phyloP scores from a whole-genome alignment of 2,888 invertebrate genomes.

The Oxytorus armatus region DNA sequence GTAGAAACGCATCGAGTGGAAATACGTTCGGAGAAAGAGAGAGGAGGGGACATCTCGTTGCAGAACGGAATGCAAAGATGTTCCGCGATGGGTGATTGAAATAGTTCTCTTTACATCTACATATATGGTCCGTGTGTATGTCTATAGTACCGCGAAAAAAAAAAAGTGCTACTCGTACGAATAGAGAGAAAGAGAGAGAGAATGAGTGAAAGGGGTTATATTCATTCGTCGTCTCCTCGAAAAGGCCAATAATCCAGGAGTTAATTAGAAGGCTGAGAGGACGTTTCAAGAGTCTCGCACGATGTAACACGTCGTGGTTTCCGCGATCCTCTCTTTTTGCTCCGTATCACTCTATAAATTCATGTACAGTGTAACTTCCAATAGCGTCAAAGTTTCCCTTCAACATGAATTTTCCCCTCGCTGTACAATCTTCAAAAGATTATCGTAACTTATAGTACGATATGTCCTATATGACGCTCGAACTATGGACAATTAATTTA shows the following conservation, averaged over 20 bases:
- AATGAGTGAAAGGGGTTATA: conserved; percentile 25
- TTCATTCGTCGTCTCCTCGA: conserved; percentile 11
- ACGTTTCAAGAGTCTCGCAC: conserved; percentile 65
- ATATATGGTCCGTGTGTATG: too few relatives aligned
- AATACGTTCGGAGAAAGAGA: conserved; percentile 19
- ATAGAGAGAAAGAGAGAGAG: background rate
- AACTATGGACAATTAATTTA: too few relatives aligned
- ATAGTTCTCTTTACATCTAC: too few relatives aligned
- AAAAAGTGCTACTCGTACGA: too few relatives aligned
- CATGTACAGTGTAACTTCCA: conserved; percentile 1
- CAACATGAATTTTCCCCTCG: too few relatives aligned
- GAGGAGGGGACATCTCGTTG: background rate
- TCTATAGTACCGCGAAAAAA: too few relatives aligned
- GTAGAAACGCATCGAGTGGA: conserved; percentile 51
- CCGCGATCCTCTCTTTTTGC: background rate
- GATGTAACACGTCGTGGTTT: conserved; percentile 29
- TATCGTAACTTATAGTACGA: too few relatives aligned
- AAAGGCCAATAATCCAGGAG: conserved; percentile 71
- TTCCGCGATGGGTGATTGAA: too few relatives aligned
- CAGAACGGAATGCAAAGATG: conserved; percentile 12
- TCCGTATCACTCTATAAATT: background rate
- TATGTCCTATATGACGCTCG: too few relatives aligned
- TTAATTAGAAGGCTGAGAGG: conserved; percentile 75
- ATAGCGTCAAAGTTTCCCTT: background rate
- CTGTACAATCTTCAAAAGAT: too few relatives aligned